phyloP scores from a whole-genome alignment of 1,140 invertebrate species.

The Hirudo medicinalis region DNA sequence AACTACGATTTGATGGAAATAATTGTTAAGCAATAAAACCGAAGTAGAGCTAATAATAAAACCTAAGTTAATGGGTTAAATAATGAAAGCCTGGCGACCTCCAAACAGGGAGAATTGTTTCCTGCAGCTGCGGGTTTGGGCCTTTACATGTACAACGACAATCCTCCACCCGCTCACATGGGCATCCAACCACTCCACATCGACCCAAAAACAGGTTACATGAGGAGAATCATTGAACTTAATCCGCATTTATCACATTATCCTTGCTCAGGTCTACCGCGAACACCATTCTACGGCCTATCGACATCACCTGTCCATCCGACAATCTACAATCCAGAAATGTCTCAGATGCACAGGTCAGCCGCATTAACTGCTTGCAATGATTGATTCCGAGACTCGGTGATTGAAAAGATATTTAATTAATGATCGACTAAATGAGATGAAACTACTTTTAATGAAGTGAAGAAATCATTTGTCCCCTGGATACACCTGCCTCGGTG shows the following conservation, averaged over 20 bases:
- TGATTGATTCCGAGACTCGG: too few relatives aligned
- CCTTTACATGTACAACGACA: constrained; percentile 70
- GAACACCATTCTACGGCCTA: constrained; percentile 6
- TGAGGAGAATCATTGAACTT: background rate
- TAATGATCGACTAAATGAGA: too few relatives aligned
- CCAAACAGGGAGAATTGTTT: constrained; percentile 13
- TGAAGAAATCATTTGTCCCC: too few relatives aligned
- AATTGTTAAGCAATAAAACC: too few relatives aligned
- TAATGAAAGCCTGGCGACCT: too few relatives aligned
- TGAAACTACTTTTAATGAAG: too few relatives aligned
- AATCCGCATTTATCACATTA: background rate
- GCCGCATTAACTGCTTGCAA: background rate
- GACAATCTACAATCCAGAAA: background rate
- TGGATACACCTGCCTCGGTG: too few relatives aligned
- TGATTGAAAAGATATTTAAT: too few relatives aligned
- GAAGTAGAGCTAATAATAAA: too few relatives aligned
- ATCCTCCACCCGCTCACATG: constrained; percentile 82
- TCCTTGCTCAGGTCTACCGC: background rate
- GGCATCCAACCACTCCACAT: constrained; percentile 81
- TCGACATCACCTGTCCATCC: background rate
- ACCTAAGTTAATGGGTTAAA: too few relatives aligned
- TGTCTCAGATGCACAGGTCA: constrained; percentile 6
- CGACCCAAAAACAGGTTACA: constrained; percentile 46
- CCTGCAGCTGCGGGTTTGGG: constrained; percentile 49
- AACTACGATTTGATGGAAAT: too few relatives aligned